Evolutionary conservation across 2,113 vertebrate species (phyloP).

Genomic region (Benitochromis conjunctus): DNA sequence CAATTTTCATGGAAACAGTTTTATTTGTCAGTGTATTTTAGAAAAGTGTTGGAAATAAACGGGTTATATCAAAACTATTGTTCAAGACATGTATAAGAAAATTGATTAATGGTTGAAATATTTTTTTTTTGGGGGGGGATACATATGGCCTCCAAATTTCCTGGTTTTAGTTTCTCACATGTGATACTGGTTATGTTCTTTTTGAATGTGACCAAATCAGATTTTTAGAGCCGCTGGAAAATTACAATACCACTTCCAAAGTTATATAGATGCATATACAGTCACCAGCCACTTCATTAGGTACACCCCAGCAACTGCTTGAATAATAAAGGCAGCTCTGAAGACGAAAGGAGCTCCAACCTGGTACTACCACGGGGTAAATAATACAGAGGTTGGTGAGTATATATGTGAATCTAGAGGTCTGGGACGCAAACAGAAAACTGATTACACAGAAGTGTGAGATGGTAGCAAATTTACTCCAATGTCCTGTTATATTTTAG

Average conservation of each 20-base stretch:
- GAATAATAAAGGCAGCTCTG: not conserved
- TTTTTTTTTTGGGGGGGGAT: too few species aligned
- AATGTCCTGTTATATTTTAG: too few species aligned
- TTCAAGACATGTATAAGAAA: not conserved
- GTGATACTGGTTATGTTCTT: not conserved
- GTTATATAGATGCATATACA: not conserved
- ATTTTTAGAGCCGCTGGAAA: not conserved
- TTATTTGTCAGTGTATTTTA: too few species aligned
- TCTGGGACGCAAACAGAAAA: too few species aligned
- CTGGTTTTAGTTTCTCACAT: not conserved
- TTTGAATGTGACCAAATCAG: not conserved
- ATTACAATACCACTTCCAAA: not conserved
- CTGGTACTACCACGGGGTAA: not conserved
- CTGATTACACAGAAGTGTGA: too few species aligned
- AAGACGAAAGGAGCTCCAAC: not conserved
- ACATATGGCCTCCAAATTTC: not conserved
- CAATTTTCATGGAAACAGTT: not conserved
- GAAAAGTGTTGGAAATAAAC: not conserved
- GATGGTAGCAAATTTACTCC: too few species aligned
- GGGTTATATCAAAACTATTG: not conserved
- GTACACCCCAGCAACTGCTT: not conserved
- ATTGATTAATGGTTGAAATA: not conserved
- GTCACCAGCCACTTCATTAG: too few species aligned
- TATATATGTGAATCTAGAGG: not conserved
- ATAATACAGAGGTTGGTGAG: not conserved